A percentile compares a stretch with the other conserved stretches of the same genome.
These are phyloP conservation scores for Ia io DNA, from an alignment of 2,113 vertebrate species.

Conservation along the genomic window DNA sequence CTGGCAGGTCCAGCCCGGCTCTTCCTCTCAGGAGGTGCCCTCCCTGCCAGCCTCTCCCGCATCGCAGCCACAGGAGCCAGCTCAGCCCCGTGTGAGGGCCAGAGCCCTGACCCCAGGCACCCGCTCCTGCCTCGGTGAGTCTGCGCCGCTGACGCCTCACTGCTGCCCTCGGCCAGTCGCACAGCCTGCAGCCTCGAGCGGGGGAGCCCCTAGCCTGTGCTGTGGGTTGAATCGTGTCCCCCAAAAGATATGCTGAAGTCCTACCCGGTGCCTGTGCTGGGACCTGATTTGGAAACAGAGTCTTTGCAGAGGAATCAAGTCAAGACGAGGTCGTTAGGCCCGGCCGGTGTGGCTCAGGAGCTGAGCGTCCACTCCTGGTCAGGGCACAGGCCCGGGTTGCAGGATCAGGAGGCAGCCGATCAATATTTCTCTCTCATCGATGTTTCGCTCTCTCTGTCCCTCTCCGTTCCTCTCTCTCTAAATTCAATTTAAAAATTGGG, in stretches of 20 bases:
- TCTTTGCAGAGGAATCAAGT: not conserved
- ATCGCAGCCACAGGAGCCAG: not conserved
- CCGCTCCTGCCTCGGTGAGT: not conserved
- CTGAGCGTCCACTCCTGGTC: too few species aligned
- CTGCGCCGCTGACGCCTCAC: not conserved
- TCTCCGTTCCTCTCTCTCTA: too few species aligned
- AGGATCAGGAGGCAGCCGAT: too few species aligned
- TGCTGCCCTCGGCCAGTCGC: not conserved
- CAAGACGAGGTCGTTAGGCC: not conserved
- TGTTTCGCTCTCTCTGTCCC: too few species aligned
- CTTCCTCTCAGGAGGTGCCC: not conserved
- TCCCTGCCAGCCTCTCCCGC: too few species aligned
- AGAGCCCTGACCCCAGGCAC: not conserved
- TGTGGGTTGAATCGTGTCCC: not conserved
- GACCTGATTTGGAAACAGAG: not conserved
- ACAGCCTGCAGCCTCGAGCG: not conserved
- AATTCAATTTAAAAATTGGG: too few species aligned
- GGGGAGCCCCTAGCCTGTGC: not conserved
- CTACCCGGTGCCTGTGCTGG: not conserved
- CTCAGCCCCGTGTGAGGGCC: not conserved
- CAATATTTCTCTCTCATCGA: too few species aligned
- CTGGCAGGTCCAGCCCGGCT: not conserved
- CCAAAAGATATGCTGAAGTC: rapidly evolving
- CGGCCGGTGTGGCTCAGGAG: too few species aligned
- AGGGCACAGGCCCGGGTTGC: too few species aligned